Base-by-base conservation (phyloP, 2,888 invertebrate genomes). In the Xanthia togata region DNA sequence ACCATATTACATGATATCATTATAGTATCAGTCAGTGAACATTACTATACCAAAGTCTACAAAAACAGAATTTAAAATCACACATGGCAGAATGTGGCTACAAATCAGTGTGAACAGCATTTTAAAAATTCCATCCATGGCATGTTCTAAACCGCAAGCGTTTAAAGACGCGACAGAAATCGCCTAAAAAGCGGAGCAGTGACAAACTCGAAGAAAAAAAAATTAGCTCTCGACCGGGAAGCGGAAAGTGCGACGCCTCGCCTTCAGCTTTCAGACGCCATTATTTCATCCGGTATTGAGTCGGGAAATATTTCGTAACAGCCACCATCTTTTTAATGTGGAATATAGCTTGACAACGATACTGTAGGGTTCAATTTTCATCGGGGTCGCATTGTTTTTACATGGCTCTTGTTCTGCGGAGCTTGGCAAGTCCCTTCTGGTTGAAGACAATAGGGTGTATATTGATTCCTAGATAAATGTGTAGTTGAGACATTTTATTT, bases 261-360 rank as follows among this genome's bases (percentile, higher is more conserved):
- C 89, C 93, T 93, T 92, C 92, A 93, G 93, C 91, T 93, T 95
- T 93, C 92, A 94, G 93, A 90, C 93, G 91, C 91, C 91, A 93
- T 94, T 93, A 93, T 93, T 93, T 93, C 93, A 93, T 92, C 92
- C 92, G 91, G 92, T 92, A 93, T 91, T 92, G 92, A 91, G 89
- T 89, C 88, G 78, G 83, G 76, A 85, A 90, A 91, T 91, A 92
- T 91, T 89, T 89, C 86, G 83, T 88, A 90, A 90, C 90, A 79
- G 82, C 86, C 87, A 84, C 80, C 85, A 79, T 84, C 83, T 83
- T 83, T 89, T 86, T 87, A 90, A 92, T 88, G 88, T 82, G 86
- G 88, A 92, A 89, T 89, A 89, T 88, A 88, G 90, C 92, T 87
- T 91, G 89, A 82, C 69, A 74, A 84, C 87, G 84, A 88, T 85